A percentile compares a stretch with the other conserved stretches of the same genome.
These are phyloP conservation scores for Lithophane ornitopus DNA, from an alignment of 2,888 invertebrate genomes.

Conservation along the genomic window DNA sequence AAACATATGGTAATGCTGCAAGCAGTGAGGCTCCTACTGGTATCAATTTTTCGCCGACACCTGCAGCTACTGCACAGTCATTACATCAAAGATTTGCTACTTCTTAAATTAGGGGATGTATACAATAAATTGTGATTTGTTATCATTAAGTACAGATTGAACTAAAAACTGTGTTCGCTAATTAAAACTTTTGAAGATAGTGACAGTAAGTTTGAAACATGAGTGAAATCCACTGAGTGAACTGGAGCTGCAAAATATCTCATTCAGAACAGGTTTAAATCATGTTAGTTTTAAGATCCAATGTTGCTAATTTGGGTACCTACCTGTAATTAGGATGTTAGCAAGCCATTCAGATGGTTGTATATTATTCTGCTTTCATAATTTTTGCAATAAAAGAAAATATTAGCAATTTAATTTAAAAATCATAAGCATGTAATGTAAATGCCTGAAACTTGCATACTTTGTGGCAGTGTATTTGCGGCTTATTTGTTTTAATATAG, in stretches of 20 bases:
- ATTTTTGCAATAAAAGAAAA: conserved; percentile 12
- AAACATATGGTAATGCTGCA: conserved; percentile 71
- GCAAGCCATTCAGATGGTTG: conserved; percentile 9
- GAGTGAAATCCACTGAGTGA: conserved; percentile 19
- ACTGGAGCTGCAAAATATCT: conserved; percentile 9
- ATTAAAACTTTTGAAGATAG: conserved; percentile 22
- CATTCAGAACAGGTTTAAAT: conserved; percentile 16
- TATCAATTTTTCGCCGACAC: conserved; percentile 83
- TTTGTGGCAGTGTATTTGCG: not conserved
- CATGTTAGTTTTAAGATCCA: conserved; percentile 32
- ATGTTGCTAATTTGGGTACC: conserved; percentile 16
- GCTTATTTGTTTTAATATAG: not conserved
- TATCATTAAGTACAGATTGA: conserved; percentile 44
- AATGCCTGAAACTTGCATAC: not conserved
- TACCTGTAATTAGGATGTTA: conserved; percentile 1
- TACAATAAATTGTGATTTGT: conserved; percentile 53
- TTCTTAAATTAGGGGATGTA: conserved; percentile 64
- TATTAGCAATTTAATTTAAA: conserved; percentile 1
- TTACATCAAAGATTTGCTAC: conserved; percentile 87
- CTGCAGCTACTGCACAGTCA: conserved; percentile 83
- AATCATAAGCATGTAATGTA: not conserved
- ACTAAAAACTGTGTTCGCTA: conserved; percentile 33
- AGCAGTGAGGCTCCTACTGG: conserved; percentile 73
- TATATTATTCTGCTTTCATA: not conserved
- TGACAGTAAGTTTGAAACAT: conserved; percentile 25